These are phyloP conservation scores for Magallana gigas DNA, from an alignment of 1,140 invertebrate species.

Conservation along the genomic window DNA sequence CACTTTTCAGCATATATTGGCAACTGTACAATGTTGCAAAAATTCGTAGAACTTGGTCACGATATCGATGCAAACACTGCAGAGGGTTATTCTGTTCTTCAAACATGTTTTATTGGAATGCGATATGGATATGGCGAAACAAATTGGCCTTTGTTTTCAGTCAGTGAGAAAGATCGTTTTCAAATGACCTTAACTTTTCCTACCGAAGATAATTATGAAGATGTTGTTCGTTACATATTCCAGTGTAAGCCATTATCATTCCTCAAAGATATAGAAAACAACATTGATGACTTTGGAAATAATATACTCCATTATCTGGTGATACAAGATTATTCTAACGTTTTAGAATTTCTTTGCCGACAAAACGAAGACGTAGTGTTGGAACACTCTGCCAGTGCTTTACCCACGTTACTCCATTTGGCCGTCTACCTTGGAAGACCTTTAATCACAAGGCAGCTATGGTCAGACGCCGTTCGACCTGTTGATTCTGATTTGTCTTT, in stretches of 20 bases:
- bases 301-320: neutral
- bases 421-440: neutral
- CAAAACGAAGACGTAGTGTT: neutral
- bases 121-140: neutral
- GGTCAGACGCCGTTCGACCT: neutral
- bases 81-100: neutral
- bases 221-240: neutral
- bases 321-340: neutral
- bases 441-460: neutral
- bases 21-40: neutral
- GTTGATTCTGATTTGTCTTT: neutral
- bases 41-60: neutral
- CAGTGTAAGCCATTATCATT: neutral
- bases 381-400: neutral
- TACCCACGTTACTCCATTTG: neutral
- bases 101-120: neutral
- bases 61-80: neutral
- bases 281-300: neutral
- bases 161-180: neutral
- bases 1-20: neutral
- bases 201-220: neutral
- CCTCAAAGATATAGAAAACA: neutral
- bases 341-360: neutral
- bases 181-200: neutral
- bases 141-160: neutral